Evolutionary conservation across 2,797 vertebrate species (phyloP).

Genomic region (Sebastes kiyomatsui): DNA sequence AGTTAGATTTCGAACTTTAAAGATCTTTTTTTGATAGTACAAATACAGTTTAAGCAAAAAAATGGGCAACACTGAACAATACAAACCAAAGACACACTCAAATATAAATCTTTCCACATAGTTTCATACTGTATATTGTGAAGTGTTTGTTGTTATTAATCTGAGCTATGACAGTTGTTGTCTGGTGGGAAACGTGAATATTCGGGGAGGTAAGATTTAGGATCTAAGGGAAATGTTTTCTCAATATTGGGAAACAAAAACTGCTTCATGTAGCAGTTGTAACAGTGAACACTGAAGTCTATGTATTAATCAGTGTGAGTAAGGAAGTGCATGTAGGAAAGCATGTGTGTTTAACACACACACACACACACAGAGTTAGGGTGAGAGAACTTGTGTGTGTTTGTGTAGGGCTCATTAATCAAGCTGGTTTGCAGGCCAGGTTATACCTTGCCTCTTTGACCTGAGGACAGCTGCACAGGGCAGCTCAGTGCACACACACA

Average conservation of each 20-base stretch:
- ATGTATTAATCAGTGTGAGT: constrained; percentile 1
- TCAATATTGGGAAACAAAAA: constrained; percentile 16
- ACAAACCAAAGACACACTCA: background rate
- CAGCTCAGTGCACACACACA: background rate
- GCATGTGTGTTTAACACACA: constrained; percentile 6
- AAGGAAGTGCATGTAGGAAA: constrained; percentile 6
- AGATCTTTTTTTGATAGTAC: background rate
- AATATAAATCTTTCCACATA: background rate
- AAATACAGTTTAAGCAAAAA: background rate
- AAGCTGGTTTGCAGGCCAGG: constrained; percentile 55
- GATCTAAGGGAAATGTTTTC: background rate
- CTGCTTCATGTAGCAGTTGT: background rate
- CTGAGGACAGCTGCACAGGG: constrained; percentile 52
- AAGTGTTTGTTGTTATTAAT: background rate
- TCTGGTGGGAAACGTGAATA: background rate
- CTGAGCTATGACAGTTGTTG: background rate
- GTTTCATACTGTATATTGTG: background rate
- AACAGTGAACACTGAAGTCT: background rate
- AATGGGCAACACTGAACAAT: background rate
- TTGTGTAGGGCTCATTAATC: constrained; percentile 69
- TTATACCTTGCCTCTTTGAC: constrained; percentile 65
- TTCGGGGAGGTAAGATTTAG: background rate
- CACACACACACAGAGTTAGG: background rate
- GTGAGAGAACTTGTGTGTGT: constrained; percentile 35
- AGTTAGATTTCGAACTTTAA: background rate